These are phyloP conservation scores for Xiphorhynchus erythropygius DNA, from an alignment of 2,797 vertebrate genomes.

Conservation along the genomic window DNA sequence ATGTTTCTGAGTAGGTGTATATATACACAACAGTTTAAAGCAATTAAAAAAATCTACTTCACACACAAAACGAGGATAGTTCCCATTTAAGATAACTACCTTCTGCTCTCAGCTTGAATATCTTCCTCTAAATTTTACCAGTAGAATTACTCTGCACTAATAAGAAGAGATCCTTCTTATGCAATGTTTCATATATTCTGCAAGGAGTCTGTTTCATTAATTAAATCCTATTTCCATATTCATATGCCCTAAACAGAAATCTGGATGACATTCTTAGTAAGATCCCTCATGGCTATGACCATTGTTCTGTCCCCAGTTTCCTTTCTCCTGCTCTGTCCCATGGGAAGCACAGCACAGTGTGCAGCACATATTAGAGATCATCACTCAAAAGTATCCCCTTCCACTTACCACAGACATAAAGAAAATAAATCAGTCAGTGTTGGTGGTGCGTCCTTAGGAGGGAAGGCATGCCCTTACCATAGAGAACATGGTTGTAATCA, in stretches of 20 bases:
- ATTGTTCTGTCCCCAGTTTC: not conserved
- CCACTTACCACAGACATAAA: not conserved
- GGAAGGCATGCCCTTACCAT: rapidly evolving
- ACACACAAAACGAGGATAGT: not conserved
- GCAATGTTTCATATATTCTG: not conserved
- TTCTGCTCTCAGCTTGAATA: not conserved
- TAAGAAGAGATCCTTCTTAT: not conserved
- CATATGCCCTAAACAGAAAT: not conserved
- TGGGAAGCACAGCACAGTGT: rapidly evolving
- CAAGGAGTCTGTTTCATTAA: not conserved
- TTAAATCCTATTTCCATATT: not conserved
- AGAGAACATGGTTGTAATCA: not conserved
- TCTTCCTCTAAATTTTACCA: not conserved
- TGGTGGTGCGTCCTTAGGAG: not conserved
- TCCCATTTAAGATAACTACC: not conserved
- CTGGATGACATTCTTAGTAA: not conserved
- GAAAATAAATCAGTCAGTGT: not conserved
- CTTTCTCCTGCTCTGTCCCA: not conserved
- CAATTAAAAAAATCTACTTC: conserved; percentile 23
- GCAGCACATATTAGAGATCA: not conserved
- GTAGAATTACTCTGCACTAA: not conserved
- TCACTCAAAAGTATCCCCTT: not conserved
- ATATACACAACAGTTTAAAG: conserved; percentile 9
- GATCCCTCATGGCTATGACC: rapidly evolving
- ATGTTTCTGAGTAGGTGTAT: not conserved